Evolutionary conservation across 2,797 vertebrate species (phyloP).

Genomic region (Artibeus lituratus): DNA sequence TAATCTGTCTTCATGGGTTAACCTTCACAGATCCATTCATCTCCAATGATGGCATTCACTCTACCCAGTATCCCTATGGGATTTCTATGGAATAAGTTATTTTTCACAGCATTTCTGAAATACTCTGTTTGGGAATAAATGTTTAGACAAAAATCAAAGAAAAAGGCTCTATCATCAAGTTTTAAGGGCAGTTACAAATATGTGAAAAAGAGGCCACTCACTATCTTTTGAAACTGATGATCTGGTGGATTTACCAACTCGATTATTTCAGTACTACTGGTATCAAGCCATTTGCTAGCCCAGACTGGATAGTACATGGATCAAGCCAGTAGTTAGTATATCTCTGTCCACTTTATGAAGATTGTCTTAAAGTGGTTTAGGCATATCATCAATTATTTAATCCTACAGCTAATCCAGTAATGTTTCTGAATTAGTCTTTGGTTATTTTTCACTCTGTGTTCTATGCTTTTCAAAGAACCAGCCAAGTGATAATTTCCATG

Average conservation of each 20-base stretch:
- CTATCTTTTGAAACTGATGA: conserved; percentile 18
- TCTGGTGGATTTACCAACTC: not conserved
- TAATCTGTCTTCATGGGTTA: conserved; percentile 23
- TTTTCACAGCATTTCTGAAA: conserved; percentile 36
- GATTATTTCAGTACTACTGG: not conserved
- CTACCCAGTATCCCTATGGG: not conserved
- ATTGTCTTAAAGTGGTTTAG: not conserved
- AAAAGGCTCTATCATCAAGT: not conserved
- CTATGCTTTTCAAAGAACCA: not conserved
- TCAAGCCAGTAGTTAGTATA: not conserved
- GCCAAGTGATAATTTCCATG: not conserved
- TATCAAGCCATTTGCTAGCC: not conserved
- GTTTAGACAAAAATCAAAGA: conserved; percentile 49
- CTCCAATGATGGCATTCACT: not conserved
- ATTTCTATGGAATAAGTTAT: conserved; percentile 30
- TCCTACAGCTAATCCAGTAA: not conserved
- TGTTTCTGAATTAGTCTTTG: not conserved
- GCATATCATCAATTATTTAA: not conserved
- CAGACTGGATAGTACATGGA: not conserved
- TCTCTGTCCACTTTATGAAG: not conserved
- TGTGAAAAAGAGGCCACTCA: conserved; percentile 12
- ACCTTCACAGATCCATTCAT: conserved; percentile 4
- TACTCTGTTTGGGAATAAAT: conserved; percentile 24
- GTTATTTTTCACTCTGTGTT: not conserved
- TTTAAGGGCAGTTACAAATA: conserved; percentile 32